Base-by-base conservation (phyloP, 2,797 vertebrate species). In the Acipenser oxyrinchus region DNA sequence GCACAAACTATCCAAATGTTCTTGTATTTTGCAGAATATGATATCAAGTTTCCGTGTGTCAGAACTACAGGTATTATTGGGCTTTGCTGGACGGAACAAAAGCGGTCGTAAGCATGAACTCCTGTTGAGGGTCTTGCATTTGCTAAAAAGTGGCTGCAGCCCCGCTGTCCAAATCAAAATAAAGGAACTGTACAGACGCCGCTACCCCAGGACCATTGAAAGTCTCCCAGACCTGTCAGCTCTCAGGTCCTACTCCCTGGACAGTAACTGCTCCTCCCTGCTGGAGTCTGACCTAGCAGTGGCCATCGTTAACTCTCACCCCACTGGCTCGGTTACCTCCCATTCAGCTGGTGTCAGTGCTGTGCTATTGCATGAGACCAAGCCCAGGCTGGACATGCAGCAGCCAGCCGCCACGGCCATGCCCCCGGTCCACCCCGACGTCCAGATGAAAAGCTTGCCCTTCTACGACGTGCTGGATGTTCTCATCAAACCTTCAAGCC, bases 381-480 rank as follows among this genome's bases (percentile, higher is more conserved):
- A 90, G 74, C 76, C 83, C n/a, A 87, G 80, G 10, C 95, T 97
- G 88, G 95, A 95, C 82, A 93, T 97, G 82, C 96, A 95, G 88
- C 94, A 95, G 76, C 80, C 90, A 0, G 87, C 88, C 1, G 87
- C 37, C 37, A 37, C 92, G 6, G 89, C 93, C 0, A 86, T 96
- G 64, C 94, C 95, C 6, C 97, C 97, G 0, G 95, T 99, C 73
- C 97, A 99, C 74, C 97, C 97, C 0, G 96, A 99, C n/a, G 95
- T 99, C 71, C 94, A 95, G 67, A 90, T 99, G 89, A 96, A 94
- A 74, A 87, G 89, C 55, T 85, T 97, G 6, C 95, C 96, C 1
- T 99, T 98, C 80, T 98, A 99, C 0, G 96, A 99, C 55, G 93
- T 97, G 49, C 90, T 97, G 67, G 96, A 98, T 8, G 87, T 98